Conservation (phyloP, 1,140 invertebrate species). For the Polypedilum vanderplanki region DNA sequence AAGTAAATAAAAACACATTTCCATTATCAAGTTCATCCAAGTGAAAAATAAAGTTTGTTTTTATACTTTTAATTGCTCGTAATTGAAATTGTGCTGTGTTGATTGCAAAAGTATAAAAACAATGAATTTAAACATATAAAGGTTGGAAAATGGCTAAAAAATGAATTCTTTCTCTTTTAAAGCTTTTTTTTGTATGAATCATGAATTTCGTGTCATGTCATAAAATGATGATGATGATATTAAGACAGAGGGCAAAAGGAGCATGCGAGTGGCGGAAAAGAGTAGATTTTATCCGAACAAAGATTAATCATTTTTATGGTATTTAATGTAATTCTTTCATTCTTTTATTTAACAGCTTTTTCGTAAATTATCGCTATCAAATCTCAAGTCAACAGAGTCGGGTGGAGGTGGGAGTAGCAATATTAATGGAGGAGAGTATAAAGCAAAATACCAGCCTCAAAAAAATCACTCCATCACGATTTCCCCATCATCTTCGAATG, state of each 20-base stretch:
- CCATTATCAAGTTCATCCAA: neutral
- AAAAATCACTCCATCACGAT: conserved; percentile 1
- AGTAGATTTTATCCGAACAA: neutral
- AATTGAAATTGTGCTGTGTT: neutral
- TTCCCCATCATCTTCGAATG: neutral
- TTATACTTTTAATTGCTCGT: neutral
- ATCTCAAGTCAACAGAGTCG: neutral
- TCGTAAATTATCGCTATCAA: conserved; percentile 4
- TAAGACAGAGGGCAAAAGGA: neutral
- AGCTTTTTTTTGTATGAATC: neutral
- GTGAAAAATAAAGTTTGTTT: neutral
- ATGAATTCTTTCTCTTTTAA: neutral
- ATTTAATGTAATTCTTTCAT: neutral
- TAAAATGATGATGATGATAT: neutral
- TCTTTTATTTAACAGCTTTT: conserved; percentile 19
- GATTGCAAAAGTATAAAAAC: neutral
- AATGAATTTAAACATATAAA: neutral
- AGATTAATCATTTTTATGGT: conserved; percentile 21
- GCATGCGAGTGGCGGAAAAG: neutral
- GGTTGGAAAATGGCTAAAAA: neutral
- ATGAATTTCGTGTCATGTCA: conserved; percentile 4
- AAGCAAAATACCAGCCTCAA: conserved; percentile 18
- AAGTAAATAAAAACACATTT: neutral
- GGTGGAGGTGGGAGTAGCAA: neutral
- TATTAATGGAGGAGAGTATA: neutral